These are phyloP conservation scores for Cepaea nemoralis DNA, from an alignment of 1,140 invertebrate genomes.

Conservation along the genomic window DNA sequence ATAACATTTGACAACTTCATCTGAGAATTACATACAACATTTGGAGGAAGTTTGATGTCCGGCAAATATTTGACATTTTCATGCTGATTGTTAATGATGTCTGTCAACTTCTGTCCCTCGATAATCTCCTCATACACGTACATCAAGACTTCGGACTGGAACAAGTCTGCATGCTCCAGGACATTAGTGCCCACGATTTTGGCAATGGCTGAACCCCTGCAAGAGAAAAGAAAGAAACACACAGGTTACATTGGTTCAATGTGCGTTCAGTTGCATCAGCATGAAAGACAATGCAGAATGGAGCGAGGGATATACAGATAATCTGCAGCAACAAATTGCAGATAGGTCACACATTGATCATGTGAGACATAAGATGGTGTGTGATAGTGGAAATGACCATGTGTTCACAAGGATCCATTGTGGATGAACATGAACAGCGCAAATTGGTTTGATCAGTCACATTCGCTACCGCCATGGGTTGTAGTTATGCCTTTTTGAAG, in stretches of 20 bases:
- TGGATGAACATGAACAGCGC: too few species aligned
- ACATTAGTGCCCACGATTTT: conserved; percentile 97
- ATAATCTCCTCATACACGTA: conserved; percentile 98
- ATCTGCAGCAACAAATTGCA: too few species aligned
- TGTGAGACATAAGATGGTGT: too few species aligned
- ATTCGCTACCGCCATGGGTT: too few species aligned
- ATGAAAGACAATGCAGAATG: too few species aligned
- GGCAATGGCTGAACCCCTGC: conserved; percentile 97
- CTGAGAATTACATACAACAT: conserved; percentile 69
- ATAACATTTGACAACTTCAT: conserved; percentile 5
- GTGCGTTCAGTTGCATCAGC: too few species aligned
- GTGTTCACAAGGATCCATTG: too few species aligned
- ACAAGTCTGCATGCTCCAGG: conserved; percentile 72
- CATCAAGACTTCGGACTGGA: conserved; percentile 82
- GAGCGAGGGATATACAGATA: too few species aligned
- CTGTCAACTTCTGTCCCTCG: conserved; percentile 93
- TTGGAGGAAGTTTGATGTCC: conserved; percentile 88
- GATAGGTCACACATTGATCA: too few species aligned
- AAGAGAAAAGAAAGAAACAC: conserved; percentile 50
- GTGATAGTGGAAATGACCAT: too few species aligned
- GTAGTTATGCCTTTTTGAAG: too few species aligned
- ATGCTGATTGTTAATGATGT: conserved; percentile 97
- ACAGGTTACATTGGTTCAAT: background rate
- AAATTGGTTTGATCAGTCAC: too few species aligned
- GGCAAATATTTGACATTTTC: conserved; percentile 99